Evolutionary conservation across 2,113 vertebrate genomes (phyloP), one percentile per base, ranked within the genome.

Genomic region (Casuarius casuarius): DNA sequence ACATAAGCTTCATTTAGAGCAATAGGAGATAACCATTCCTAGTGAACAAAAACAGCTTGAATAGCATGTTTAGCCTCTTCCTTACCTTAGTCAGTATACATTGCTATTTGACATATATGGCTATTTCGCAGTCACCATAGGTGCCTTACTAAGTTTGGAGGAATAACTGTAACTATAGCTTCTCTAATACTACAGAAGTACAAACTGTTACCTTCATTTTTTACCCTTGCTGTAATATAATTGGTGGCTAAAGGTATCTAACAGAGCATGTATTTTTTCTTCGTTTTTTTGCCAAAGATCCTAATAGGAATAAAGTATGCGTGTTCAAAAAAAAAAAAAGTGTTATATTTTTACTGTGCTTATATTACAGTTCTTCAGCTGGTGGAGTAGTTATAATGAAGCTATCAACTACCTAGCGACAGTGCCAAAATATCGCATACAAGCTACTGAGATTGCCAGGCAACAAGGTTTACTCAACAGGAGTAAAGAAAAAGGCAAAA

Each of bases 321-420:
- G 22, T 76, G 33, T 46, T 46, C 77, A 65, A 87, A 90, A 85
- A 6, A 12, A 10, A 85, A 6, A 12, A 10, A 9, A 3, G 1
- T 7, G 9, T 88, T 73, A 89, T 65, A 94, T 28, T 65, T 31
- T 29, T 82, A 40, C 84, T 91, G 12, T 97, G 97, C 40, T 97
- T 96, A 83, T 95, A 90, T 97, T 97, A 19, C 94, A 99, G 99
- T 99, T 99, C 97, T 99, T 99, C 98, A 99, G 99, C 97, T 99
- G 99, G 99, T 98, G 99, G 98, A 99, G 98, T 96, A 99, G 99
- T 98, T 99, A 99, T 95, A 99, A 99, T 21, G 99, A 99, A 97
- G 99, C 99, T 84, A 99, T 99, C 97, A 99, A 98, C 97, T 99
- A 99, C 97, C 96, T 99, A 95, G 98, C 99, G 79, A 99, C 99